Percentiles rank a stretch among this genome's conserved stretches.
These are phyloP conservation scores for Polymixis lichenea DNA, from an alignment of 2,888 invertebrate species.

Conservation along the genomic window DNA sequence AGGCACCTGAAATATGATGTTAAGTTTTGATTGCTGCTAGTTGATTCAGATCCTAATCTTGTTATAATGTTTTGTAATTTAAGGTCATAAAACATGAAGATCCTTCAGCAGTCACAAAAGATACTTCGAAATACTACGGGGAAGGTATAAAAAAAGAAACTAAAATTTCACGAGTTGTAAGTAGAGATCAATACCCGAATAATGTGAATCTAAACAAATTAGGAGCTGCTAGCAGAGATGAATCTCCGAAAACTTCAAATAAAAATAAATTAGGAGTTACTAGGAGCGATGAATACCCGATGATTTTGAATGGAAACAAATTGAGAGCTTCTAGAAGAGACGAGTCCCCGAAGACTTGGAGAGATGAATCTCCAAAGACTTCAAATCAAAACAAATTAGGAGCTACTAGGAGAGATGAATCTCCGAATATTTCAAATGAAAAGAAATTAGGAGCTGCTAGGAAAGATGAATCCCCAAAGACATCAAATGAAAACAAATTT, in stretches of 20 bases:
- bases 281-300: background rate
- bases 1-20: background rate
- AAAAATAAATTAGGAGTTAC: background rate
- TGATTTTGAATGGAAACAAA: background rate
- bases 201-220: conserved; percentile 20
- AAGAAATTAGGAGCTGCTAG: conserved; percentile 19
- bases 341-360: background rate
- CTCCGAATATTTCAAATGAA: conserved; percentile 7
- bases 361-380: background rate
- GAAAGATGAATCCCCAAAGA: background rate
- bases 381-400: background rate
- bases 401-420: conserved; percentile 4
- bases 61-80: conserved; percentile 16
- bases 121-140: conserved; percentile 16
- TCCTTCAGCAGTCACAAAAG: conserved; percentile 20
- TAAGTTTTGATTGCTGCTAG: background rate
- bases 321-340: background rate
- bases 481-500: background rate
- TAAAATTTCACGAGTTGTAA: conserved; percentile 11
- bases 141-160: conserved; percentile 40
- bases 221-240: background rate
- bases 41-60: background rate
- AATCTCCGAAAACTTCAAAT: background rate
- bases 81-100: conserved; percentile 51
- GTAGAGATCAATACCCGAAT: conserved; percentile 18